Evolutionary conservation across 2,888 invertebrate genomes (phyloP), one percentile per base, ranked within the genome.

Genomic region (Dendrolimus pini): DNA sequence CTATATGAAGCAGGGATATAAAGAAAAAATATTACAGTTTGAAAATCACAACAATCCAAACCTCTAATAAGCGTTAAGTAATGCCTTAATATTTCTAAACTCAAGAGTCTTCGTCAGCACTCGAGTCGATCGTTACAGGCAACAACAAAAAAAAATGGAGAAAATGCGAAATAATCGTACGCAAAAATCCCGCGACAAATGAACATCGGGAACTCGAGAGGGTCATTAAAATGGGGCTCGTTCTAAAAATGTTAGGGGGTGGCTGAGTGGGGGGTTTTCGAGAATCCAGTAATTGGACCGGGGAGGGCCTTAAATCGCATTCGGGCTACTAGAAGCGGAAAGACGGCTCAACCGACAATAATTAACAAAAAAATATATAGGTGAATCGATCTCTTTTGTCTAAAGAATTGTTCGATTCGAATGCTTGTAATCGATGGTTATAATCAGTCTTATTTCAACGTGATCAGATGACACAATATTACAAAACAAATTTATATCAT

Each of bases 301-400:
- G 89, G 89, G 89, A 86, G 89, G 86, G 86, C 80, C 84, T 87
- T 77, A 85, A 89, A 90, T 89, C 89, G 85, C 79, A 89, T 90
- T 90, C 85, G 83, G 79, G 80, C 73, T 83, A 82, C 85, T 78
- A 80, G 81, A 86, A 80, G 89, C 89, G 90, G 87, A 90, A 90
- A 85, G 88, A 82, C 88, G 85, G 84, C 83, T 85, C 83, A 84
- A 83, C 85, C 85, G 85, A 81, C 83, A 80, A 88, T 90, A 89
- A 90, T 90, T 89, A 89, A 89, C 89, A 88, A 89, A 89, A 89
- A 89, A 47, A 47, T 10, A 90, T 90, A 87, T 89, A 89, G 87
- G 87, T 83, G 82, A 87, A 89, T 89, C 88, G 89, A 89, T 88
- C 85, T 84, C 83, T 83, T 75, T 67, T 47, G 47, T 47, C 30